A percentile compares a stretch with the other conserved stretches of the same genome.
These are phyloP conservation scores for Salvator merianae DNA, from an alignment of 2,113 vertebrate species.

Conservation along the genomic window DNA sequence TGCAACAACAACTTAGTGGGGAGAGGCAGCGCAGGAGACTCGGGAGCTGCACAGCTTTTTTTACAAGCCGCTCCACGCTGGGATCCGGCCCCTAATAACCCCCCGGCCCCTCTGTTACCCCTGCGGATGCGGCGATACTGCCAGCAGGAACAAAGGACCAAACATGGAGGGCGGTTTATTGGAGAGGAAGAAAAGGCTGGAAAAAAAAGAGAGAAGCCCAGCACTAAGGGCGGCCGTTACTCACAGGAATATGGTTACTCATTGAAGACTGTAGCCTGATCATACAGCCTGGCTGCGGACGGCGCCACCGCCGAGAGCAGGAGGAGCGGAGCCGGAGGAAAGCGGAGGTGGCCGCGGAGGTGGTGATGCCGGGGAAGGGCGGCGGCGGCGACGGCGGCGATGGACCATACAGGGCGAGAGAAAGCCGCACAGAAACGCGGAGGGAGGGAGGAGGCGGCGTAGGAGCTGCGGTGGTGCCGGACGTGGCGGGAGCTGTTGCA, in stretches of 20 bases:
- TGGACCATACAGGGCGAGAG: slow-evolving; percentile 48
- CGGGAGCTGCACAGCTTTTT: too few relatives aligned
- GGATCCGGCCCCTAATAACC: too few relatives aligned
- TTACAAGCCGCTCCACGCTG: too few relatives aligned
- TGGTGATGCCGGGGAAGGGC: slow-evolving; percentile 39
- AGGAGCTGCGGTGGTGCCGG: not conserved
- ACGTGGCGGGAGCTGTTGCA: not conserved
- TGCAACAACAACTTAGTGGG: too few relatives aligned
- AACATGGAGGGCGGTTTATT: not conserved
- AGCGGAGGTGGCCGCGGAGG: slow-evolving; percentile 55
- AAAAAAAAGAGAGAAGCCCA: not conserved
- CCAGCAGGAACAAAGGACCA: slow-evolving; percentile 51
- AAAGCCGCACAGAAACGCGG: not conserved
- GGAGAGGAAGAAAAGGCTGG: not conserved
- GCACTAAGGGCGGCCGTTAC: slow-evolving; percentile 62
- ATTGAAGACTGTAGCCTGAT: slow-evolving; percentile 99
- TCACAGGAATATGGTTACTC: slow-evolving; percentile 99
- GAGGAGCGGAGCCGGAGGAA: slow-evolving; percentile 56
- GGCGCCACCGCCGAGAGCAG: slow-evolving; percentile 73
- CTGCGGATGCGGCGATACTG: too few relatives aligned
- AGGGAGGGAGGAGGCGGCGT: not conserved
- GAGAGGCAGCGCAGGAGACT: too few relatives aligned
- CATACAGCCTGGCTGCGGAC: slow-evolving; percentile 88
- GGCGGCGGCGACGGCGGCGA: slow-evolving; percentile 31
- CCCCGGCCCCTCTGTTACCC: too few relatives aligned